Base-by-base conservation (phyloP, 2,113 vertebrate genomes). In the Misgurnus mizolepis region DNA sequence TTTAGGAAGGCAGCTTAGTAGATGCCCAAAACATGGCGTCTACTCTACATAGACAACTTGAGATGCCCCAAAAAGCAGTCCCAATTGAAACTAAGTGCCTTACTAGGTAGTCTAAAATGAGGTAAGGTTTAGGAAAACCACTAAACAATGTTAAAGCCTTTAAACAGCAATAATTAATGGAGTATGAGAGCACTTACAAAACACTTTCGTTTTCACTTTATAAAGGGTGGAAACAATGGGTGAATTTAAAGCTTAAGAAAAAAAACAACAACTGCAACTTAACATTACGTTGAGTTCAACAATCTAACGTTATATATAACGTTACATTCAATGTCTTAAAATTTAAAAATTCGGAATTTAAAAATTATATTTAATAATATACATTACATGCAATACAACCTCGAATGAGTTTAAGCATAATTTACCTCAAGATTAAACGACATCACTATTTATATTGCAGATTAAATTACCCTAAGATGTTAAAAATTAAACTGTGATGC, bases 201-300 rank as follows among this genome's bases (percentile, higher is more conserved):
- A 64, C 56, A 75, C 58, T 64, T 75, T 75, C 73, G 9, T 62
- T 75, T 75, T 75, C 40, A 49, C 18, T 17, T 62, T 43, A 18
- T 9, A 12, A 60, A 60, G 0, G 8, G 55, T 50, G 67, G 47
- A 68, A 10, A 12, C 56, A 73, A 55, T 11, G 0, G 8, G 22
- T 5, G 18, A 27, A 18, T 45, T 45, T 0, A 49, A 27, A 12
- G 5, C 15, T 40, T 4, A 3, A 3, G 11, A 64, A 9, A 34
- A 18, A n/a, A 18, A n/a, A 6, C 4, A 14, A 34, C n/a, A 45
- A n/a, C 0, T 45, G 7, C 5, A 49, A 3, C 14, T 40, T 6
- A 3, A 10, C 10, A 70, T 14, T 61, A 22, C 27, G 27, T 34
- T 34, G 3, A 40, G 40, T 18, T 7, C 4, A 7, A 50, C 0